Evolutionary conservation across 2,113 vertebrate genomes (phyloP).

Genomic region (Pelmatolapia mariae): DNA sequence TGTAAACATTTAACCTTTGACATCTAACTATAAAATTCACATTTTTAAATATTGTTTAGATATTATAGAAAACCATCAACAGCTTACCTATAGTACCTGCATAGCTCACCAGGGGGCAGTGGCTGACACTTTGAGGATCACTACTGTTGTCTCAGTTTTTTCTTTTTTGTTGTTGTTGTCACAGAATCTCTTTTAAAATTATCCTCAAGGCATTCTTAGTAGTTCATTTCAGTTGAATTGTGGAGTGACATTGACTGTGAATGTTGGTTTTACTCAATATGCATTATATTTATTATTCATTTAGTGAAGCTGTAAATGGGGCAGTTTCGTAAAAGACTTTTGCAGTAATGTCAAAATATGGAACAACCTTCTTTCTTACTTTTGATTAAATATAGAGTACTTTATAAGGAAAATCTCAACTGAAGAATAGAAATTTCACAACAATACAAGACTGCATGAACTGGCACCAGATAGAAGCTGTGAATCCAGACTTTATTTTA

Average conservation of each 20-base stretch:
- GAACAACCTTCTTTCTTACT: background rate
- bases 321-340: background rate
- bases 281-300: background rate
- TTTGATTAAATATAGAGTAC: background rate
- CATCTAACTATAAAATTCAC: background rate
- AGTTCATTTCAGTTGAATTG: background rate
- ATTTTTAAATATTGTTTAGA: background rate
- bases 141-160: background rate
- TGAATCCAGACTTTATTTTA: background rate
- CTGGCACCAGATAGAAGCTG: background rate
- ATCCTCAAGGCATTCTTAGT: background rate
- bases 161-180: background rate
- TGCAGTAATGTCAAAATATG: background rate
- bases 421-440: background rate
- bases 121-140: background rate
- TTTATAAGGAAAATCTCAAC: background rate
- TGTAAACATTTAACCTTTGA: background rate
- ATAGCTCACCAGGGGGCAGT: background rate
- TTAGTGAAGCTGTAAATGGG: background rate
- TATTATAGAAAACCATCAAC: background rate
- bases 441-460: background rate
- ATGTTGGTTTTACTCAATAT: background rate
- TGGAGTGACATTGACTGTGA: background rate
- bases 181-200: background rate
- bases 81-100: background rate